Evolutionary conservation across 2,113 vertebrate genomes (phyloP).

Genomic region (Prochilodus magdalenae): DNA sequence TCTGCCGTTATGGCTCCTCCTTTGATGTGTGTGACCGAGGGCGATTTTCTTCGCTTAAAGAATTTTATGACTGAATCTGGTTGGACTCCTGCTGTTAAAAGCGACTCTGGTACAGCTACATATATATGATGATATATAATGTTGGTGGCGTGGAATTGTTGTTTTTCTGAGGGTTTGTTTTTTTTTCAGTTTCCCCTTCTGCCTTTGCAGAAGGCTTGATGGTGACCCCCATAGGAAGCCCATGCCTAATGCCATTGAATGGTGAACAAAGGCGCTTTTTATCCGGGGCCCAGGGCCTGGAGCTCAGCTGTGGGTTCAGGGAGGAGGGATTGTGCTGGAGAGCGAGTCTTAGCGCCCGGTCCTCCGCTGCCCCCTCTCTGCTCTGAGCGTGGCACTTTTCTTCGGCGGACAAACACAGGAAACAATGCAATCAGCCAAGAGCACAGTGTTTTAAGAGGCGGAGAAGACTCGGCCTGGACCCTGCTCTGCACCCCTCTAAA

Average conservation of each 20-base stretch:
- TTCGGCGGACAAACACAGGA: constrained; percentile 73
- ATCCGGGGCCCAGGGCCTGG: constrained; percentile 82
- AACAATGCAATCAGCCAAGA: constrained; percentile 68
- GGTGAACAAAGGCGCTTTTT: constrained; percentile 88
- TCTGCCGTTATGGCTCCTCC: constrained; percentile 39
- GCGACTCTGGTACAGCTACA: not conserved
- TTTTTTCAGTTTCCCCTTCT: constrained; percentile 60
- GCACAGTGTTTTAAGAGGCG: constrained; percentile 56
- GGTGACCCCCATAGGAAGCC: constrained; percentile 89
- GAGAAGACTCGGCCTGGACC: constrained; percentile 47
- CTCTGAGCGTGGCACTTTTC: constrained; percentile 64
- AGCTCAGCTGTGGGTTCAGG: constrained; percentile 85
- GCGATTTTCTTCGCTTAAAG: constrained; percentile 31
- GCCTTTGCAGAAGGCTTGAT: constrained; percentile 79
- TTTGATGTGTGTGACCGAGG: constrained; percentile 36
- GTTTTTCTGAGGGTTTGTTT: constrained; percentile 72
- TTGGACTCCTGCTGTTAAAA: constrained; percentile 16
- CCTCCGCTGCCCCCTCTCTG: constrained; percentile 45
- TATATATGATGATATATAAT: constrained; percentile 25
- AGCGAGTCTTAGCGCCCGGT: constrained; percentile 40
- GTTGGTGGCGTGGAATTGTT: constrained; percentile 39
- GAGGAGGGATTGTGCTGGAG: constrained; percentile 76
- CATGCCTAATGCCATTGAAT: constrained; percentile 94
- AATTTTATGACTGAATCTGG: constrained; percentile 49
- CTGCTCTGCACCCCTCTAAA: constrained; percentile 43